Evolutionary conservation across 2,888 invertebrate species (phyloP).

Genomic region (Drosophila cracens): DNA sequence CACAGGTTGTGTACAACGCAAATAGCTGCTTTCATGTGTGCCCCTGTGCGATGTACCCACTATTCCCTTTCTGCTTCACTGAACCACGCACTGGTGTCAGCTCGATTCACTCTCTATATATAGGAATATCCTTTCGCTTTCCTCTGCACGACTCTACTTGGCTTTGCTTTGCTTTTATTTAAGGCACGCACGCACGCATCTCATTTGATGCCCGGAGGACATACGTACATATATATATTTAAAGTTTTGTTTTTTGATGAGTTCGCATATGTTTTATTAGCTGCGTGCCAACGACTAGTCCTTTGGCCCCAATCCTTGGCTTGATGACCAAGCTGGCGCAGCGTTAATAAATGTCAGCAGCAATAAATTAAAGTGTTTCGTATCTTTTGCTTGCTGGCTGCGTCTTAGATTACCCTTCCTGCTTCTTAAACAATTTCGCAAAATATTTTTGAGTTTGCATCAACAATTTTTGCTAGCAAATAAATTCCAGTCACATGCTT

Average conservation of each 20-base stretch:
- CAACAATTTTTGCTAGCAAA: slow-evolving; percentile 27
- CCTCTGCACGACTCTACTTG: neutral
- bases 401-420: slow-evolving; percentile 29
- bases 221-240: slow-evolving; percentile 69
- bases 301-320: slow-evolving; percentile 21
- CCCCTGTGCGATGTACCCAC: slow-evolving; percentile 13
- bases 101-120: slow-evolving; percentile 37
- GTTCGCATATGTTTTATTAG: slow-evolving; percentile 78
- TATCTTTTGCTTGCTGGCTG: slow-evolving; percentile 39
- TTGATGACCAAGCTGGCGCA: slow-evolving; percentile 31
- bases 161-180: slow-evolving; percentile 33
- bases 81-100: slow-evolving; percentile 57
- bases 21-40: slow-evolving; percentile 24
- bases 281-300: slow-evolving; percentile 57
- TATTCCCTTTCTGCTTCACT: slow-evolving; percentile 40
- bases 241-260: slow-evolving; percentile 76
- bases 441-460: slow-evolving; percentile 55
- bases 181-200: slow-evolving; percentile 53
- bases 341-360: slow-evolving; percentile 53
- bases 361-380: slow-evolving; percentile 60
- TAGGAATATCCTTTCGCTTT: slow-evolving; percentile 8
- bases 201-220: slow-evolving; percentile 63
- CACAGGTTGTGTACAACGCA: slow-evolving; percentile 14
- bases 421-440: slow-evolving; percentile 12
- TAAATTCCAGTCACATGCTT: slow-evolving; percentile 73